Conservation (phyloP, 2,888 invertebrate species). For the Formica aserva region DNA sequence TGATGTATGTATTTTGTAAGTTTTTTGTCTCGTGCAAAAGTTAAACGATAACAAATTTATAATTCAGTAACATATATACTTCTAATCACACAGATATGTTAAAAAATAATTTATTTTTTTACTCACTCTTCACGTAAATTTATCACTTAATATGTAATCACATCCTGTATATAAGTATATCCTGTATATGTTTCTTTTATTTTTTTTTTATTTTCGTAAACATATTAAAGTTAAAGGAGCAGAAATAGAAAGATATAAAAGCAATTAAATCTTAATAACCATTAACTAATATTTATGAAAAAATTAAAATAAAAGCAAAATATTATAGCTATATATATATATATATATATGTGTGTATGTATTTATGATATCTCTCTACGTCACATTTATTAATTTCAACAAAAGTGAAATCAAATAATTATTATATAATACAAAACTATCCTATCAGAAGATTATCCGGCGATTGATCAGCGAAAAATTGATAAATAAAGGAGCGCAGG, state of each 20-base stretch:
- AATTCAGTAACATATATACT: neutral
- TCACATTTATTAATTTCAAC: neutral
- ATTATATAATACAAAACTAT: neutral
- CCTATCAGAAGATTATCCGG: neutral
- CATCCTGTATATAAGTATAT: neutral
- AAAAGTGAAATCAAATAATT: neutral
- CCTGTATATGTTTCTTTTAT: neutral
- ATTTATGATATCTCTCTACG: neutral
- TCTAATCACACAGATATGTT: neutral
- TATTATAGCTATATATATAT: neutral
- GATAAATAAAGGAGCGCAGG: slow-evolving; percentile 1
- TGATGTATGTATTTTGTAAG: slow-evolving; percentile 25
- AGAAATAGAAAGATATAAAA: neutral
- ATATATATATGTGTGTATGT: no score
- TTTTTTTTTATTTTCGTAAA: neutral
- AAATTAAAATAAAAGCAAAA: neutral
- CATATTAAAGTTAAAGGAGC: neutral
- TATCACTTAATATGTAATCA: neutral
- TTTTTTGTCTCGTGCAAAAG: neutral
- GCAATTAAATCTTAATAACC: neutral
- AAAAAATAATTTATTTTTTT: neutral
- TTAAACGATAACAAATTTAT: neutral
- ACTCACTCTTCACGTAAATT: neutral
- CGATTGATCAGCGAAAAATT: slow-evolving; percentile 17
- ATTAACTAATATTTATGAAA: neutral